Evolutionary conservation across 2,888 invertebrate genomes (phyloP).

Genomic region (Tetanocera ferruginea): DNA sequence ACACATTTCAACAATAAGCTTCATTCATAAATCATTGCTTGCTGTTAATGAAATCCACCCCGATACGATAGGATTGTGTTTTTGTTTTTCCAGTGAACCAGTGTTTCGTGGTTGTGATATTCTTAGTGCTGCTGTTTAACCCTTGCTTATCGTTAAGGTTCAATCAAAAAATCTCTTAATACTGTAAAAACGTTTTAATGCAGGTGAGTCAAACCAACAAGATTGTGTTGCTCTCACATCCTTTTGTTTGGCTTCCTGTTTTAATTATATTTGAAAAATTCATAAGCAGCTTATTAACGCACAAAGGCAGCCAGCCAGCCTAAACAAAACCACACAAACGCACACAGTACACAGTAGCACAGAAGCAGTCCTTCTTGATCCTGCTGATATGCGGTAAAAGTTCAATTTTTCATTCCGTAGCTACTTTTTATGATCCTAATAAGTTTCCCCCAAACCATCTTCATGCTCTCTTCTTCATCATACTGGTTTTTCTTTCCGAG

Average conservation of each 20-base stretch:
- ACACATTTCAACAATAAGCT: constrained; percentile 13
- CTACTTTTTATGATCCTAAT: constrained; percentile 10
- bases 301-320: constrained; percentile 1
- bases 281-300: constrained; percentile 31
- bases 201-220: background rate
- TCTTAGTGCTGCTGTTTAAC: background rate
- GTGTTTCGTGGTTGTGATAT: background rate
- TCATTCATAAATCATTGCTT: background rate
- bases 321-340: background rate
- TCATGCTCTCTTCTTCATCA: background rate
- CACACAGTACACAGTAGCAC: too few relatives aligned
- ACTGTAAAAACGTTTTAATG: background rate
- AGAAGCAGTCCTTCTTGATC: background rate
- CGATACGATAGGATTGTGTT: background rate
- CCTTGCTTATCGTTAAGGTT: constrained; percentile 7
- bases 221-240: background rate
- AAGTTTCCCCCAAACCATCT: background rate
- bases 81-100: too few relatives aligned
- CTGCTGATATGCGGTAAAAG: constrained; percentile 11
- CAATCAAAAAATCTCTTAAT: background rate
- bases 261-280: constrained; percentile 31
- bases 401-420: background rate
- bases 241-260: background rate
- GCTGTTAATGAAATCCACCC: background rate
- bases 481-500: background rate